Percentiles rank a stretch among this genome's conserved stretches.
These are phyloP conservation scores for Passer montanus DNA, from an alignment of 2,113 vertebrate genomes.

Conservation along the genomic window DNA sequence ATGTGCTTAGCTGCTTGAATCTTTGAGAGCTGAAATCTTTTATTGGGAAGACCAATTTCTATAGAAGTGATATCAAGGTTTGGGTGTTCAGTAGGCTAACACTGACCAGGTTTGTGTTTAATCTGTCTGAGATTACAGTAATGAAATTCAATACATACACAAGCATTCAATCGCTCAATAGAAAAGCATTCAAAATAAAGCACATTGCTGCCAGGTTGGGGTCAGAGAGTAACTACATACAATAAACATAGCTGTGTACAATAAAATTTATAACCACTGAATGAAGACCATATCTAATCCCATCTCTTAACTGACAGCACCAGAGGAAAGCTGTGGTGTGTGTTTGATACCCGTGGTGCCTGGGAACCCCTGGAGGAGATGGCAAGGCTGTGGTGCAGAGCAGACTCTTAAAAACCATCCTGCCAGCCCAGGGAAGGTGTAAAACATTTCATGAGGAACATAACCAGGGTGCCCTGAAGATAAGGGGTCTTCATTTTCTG, in stretches of 20 bases:
- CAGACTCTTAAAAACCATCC: neutral
- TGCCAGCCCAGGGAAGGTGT: neutral
- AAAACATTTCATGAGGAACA: neutral
- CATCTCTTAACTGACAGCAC: neutral
- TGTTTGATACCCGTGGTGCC: neutral
- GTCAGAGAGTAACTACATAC: neutral
- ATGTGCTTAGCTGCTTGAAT: neutral
- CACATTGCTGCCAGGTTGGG: neutral
- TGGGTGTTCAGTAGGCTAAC: neutral
- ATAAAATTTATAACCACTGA: neutral
- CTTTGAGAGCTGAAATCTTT: neutral
- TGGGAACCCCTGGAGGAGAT: neutral
- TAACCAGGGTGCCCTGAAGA: neutral
- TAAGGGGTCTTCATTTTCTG: neutral
- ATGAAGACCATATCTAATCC: neutral
- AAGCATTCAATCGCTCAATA: neutral
- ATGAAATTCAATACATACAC: neutral
- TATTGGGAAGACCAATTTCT: neutral
- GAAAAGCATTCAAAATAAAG: neutral
- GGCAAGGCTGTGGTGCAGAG: neutral
- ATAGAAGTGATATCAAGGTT: neutral
- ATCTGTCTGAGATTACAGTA: neutral
- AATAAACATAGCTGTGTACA: neutral
- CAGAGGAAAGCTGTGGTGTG: neutral
- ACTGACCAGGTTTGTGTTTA: neutral